Conservation (phyloP, 2,797 vertebrate genomes). For the Pseudochirops corinnae region DNA sequence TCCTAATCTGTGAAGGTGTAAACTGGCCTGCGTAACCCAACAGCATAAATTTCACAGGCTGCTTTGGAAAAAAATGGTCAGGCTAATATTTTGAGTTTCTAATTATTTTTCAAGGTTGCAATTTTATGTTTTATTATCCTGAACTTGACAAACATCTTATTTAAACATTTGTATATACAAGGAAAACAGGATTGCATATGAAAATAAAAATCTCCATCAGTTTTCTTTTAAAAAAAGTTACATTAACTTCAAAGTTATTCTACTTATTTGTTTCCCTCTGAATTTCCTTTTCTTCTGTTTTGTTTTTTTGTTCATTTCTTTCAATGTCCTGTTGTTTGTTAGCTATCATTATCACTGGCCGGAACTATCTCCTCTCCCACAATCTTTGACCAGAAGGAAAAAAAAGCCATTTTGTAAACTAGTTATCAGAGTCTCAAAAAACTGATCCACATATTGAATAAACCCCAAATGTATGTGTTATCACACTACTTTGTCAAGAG, state of each 20-base stretch:
- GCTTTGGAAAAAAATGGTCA: background rate
- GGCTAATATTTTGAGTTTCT: background rate
- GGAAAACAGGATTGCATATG: background rate
- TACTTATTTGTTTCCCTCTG: background rate
- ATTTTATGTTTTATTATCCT: background rate
- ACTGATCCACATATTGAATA: background rate
- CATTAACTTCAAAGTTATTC: background rate
- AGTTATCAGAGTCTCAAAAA: background rate
- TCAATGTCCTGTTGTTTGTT: background rate
- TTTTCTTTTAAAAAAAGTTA: background rate
- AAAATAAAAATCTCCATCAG: background rate
- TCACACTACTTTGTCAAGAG: background rate
- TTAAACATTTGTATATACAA: background rate
- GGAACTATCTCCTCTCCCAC: background rate
- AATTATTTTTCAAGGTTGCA: background rate
- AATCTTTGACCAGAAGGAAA: background rate
- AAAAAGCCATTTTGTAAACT: background rate
- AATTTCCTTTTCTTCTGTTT: background rate
- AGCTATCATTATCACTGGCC: background rate
- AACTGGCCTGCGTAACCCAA: background rate
- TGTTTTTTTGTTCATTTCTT: background rate
- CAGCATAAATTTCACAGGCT: background rate
- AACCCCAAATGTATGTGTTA: background rate
- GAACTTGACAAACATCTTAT: background rate
- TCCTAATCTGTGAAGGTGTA: slow-evolving; percentile 3